phyloP scores from a whole-genome alignment of 2,113 vertebrate genomes.

The Trachemys scripta region DNA sequence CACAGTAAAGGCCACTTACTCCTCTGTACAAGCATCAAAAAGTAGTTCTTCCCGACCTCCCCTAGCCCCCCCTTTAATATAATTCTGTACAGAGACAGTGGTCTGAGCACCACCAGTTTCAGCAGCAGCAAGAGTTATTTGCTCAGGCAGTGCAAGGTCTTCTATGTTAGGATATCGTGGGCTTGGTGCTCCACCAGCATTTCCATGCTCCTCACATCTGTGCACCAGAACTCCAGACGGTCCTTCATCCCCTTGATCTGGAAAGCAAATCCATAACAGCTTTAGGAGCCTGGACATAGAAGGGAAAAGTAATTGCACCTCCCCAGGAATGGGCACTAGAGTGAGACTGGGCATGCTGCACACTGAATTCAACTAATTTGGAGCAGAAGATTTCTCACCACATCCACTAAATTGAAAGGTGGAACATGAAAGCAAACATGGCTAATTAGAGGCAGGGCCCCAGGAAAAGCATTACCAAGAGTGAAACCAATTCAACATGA shows the following conservation, averaged over 20 bases:
- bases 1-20: constrained; percentile 66
- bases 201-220: constrained; percentile 96
- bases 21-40: constrained; percentile 20
- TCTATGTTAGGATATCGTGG: constrained; percentile 95
- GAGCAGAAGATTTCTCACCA: neutral
- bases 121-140: neutral
- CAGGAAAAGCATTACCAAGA: neutral
- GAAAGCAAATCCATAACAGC: neutral
- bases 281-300: accelerated
- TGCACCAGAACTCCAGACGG: constrained; percentile 95
- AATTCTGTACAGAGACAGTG: constrained; percentile 62
- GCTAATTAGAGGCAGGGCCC: neutral
- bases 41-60: constrained; percentile 36
- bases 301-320: neutral
- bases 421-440: neutral
- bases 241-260: constrained; percentile 99
- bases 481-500: neutral
- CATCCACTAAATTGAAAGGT: neutral
- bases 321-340: neutral
- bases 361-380: neutral
- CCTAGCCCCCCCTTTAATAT: constrained; percentile 19
- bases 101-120: constrained; percentile 41
- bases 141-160: neutral
- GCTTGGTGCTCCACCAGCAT: constrained; percentile 97
- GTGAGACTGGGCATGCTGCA: neutral